phyloP scores from a whole-genome alignment of 2,113 vertebrate genomes.

The Myodes glareolus region DNA sequence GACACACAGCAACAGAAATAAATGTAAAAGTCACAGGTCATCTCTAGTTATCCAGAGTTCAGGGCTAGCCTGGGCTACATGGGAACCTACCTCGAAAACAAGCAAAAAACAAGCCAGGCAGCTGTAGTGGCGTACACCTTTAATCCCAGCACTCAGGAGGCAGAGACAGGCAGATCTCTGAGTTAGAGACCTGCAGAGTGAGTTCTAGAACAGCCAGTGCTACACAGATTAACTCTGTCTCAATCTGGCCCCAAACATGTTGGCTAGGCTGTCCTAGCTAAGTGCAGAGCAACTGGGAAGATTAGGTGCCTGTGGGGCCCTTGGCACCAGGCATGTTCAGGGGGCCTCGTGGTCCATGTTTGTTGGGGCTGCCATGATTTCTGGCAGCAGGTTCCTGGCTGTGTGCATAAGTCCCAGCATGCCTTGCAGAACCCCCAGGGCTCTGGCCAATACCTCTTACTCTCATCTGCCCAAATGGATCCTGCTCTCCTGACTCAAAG shows the following conservation, averaged over 20 bases:
- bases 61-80: background rate
- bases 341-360: background rate
- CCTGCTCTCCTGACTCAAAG: background rate
- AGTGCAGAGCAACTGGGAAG: too few species aligned
- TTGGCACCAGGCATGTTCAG: accelerated
- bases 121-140: background rate
- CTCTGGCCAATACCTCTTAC: background rate
- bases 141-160: background rate
- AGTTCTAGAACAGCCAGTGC: background rate
- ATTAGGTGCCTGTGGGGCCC: too few species aligned
- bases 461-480: background rate
- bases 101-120: background rate
- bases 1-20: background rate
- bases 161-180: background rate
- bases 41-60: background rate
- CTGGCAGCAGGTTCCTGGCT: background rate
- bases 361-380: background rate
- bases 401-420: background rate
- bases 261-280: too few species aligned
- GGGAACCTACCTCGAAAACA: background rate
- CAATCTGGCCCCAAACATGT: background rate
- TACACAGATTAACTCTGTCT: background rate
- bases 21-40: background rate
- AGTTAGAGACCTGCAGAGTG: background rate
- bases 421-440: background rate